Conservation (phyloP, 1,140 invertebrate genomes). For the Hyles vespertilio region DNA sequence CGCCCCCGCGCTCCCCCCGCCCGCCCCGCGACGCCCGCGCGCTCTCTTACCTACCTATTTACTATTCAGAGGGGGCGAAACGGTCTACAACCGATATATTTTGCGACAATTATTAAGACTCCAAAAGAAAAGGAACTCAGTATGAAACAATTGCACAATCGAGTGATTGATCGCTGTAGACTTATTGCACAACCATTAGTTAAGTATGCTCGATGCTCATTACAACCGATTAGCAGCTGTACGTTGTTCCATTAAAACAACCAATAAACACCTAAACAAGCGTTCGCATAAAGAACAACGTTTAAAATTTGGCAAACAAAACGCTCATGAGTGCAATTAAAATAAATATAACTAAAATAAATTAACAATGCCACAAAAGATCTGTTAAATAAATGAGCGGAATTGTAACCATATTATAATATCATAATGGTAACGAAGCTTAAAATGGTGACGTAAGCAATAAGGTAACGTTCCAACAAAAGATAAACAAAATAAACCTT, state of each 20-base stretch:
- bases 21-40: constrained; percentile 23
- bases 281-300: neutral
- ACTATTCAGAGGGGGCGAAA: constrained; percentile 67
- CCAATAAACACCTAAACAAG: constrained; percentile 1
- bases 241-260: constrained; percentile 18
- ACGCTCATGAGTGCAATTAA: constrained; percentile 2
- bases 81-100: constrained; percentile 63
- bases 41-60: constrained; percentile 55
- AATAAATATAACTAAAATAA: constrained; percentile 37
- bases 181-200: constrained; percentile 54
- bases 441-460: constrained; percentile 51
- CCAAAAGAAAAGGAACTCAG: constrained; percentile 54
- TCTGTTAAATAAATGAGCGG: constrained; percentile 16
- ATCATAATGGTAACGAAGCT: constrained; percentile 63
- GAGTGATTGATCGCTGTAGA: constrained; percentile 27
- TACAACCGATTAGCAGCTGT: constrained; percentile 18
- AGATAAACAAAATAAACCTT: constrained; percentile 48
- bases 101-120: constrained; percentile 65
- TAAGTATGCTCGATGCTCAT: constrained; percentile 25
- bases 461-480: constrained; percentile 57
- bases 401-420: constrained; percentile 25
- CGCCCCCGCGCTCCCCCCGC: constrained; percentile 14
- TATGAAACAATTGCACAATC: constrained; percentile 43
- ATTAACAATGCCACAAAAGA: constrained; percentile 45
- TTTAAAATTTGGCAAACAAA: constrained; percentile 5